phyloP scores from a whole-genome alignment of 2,888 invertebrate genomes.

The Drosophila greeni region DNA sequence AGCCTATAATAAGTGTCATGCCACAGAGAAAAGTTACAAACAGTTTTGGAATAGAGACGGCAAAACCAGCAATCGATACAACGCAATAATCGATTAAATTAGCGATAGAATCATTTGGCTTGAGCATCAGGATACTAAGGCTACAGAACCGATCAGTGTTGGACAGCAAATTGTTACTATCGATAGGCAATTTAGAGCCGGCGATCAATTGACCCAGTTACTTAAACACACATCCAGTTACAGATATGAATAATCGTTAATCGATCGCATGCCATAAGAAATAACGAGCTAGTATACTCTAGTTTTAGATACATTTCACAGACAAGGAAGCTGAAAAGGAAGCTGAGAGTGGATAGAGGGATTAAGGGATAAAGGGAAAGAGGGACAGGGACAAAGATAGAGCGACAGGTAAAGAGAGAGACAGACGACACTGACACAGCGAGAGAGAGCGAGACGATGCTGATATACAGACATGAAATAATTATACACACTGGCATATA shows the following conservation, averaged over 20 bases:
- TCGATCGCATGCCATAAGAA: slow-evolving; percentile 5
- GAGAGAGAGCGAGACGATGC: slow-evolving; percentile 8
- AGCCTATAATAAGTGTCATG: background rate
- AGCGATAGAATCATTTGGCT: background rate
- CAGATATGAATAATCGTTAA: background rate
- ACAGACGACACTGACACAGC: slow-evolving; percentile 6
- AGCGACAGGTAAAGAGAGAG: background rate
- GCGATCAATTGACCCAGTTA: background rate
- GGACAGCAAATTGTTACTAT: background rate
- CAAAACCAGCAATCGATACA: background rate
- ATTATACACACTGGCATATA: slow-evolving; percentile 23
- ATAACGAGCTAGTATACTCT: slow-evolving; percentile 22
- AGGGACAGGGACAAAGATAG: background rate
- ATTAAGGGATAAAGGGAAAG: background rate
- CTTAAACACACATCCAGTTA: background rate
- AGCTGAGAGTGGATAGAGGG: background rate
- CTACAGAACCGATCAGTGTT: background rate
- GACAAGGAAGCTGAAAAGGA: slow-evolving; percentile 2
- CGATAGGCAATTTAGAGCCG: background rate
- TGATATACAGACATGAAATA: slow-evolving; percentile 31
- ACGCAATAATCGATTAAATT: background rate
- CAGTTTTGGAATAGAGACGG: no score
- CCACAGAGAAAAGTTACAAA: background rate
- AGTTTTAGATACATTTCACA: slow-evolving; percentile 41
- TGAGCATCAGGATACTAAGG: background rate